phyloP scores from a whole-genome alignment of 2,888 invertebrate genomes.

The Spisula solida region DNA sequence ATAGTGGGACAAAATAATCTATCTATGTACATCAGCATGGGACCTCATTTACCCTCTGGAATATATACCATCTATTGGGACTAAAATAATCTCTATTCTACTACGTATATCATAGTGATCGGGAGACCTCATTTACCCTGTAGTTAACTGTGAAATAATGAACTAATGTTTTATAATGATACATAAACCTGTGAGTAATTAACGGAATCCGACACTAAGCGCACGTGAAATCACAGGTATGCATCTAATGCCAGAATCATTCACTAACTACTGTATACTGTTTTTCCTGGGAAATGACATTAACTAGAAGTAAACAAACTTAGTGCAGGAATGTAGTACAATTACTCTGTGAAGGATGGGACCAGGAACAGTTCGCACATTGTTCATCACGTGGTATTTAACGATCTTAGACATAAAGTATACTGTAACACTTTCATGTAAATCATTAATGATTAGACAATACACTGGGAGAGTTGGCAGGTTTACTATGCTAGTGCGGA shows the following conservation, averaged over 20 bases:
- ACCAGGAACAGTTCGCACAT: neutral
- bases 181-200: neutral
- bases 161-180: neutral
- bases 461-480: constrained; percentile 1
- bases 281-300: constrained; percentile 15
- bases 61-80: no score
- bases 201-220: neutral
- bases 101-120: no score
- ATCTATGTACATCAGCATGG: no score
- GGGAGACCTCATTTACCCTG: no score
- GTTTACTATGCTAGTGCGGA: neutral
- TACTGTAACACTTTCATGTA: neutral
- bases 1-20: neutral
- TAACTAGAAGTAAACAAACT: neutral
- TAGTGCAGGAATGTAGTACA: neutral
- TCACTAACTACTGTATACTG: neutral
- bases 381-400: constrained; percentile 17
- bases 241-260: neutral
- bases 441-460: constrained; percentile 23
- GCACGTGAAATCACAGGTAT: neutral
- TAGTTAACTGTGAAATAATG: neutral
- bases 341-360: no score
- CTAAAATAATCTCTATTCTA: no score
- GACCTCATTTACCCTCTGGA: neutral
- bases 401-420: neutral